Evolutionary conservation across 2,888 invertebrate species (phyloP).

Genomic region (Platypus cylindrus): DNA sequence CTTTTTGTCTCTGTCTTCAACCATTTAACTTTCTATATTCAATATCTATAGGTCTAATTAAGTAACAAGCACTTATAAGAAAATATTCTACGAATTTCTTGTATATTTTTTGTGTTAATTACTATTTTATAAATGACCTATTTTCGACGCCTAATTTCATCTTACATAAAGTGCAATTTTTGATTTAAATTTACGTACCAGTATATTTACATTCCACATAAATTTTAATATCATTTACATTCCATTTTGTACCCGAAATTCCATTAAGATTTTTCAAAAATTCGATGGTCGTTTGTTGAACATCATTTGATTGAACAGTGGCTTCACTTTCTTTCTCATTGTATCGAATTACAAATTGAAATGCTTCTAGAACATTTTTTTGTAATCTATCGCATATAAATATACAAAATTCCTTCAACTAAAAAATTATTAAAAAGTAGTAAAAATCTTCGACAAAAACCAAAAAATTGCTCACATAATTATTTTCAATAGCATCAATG

Average conservation of each 20-base stretch:
- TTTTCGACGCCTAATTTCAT: too few species aligned
- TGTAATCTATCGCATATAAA: conserved; percentile 3
- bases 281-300: conserved; percentile 5
- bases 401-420: conserved; percentile 8
- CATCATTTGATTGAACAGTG: not conserved
- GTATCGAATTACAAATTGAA: conserved; percentile 7
- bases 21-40: too few species aligned
- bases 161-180: too few species aligned
- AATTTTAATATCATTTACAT: not conserved
- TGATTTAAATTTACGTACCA: too few species aligned
- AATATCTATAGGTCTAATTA: too few species aligned
- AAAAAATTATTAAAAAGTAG: conserved; percentile 1
- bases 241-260: conserved; percentile 5
- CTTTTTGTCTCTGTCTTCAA: too few species aligned
- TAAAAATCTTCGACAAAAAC: not conserved
- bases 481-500: conserved; percentile 12
- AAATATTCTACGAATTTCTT: too few species aligned
- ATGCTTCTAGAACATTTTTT: conserved; percentile 5
- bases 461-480: conserved; percentile 7
- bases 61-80: too few species aligned
- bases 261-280: conserved; percentile 4
- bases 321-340: conserved; percentile 4
- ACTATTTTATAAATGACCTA: too few species aligned
- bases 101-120: too few species aligned
- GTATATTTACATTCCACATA: too few species aligned